These are phyloP conservation scores for Ammodytes marinus DNA, from an alignment of 2,113 vertebrate genomes.

Conservation along the genomic window DNA sequence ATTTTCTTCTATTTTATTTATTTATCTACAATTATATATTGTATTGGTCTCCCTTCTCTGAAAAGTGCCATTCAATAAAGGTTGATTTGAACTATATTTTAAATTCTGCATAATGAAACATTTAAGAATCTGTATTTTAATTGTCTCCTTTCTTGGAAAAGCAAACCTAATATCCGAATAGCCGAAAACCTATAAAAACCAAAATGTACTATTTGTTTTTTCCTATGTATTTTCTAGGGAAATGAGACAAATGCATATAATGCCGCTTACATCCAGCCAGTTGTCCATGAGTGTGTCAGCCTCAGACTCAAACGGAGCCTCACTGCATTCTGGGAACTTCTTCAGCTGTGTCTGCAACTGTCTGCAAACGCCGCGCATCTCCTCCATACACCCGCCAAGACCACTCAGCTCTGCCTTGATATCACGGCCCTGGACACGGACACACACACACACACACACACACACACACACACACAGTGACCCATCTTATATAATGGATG, in stretches of 20 bases:
- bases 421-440: conserved; percentile 84
- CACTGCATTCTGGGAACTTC: conserved; percentile 91
- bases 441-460: not conserved
- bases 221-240: not conserved
- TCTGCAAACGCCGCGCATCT: conserved; percentile 90
- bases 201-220: not conserved
- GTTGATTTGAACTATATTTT: not conserved
- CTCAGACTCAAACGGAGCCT: conserved; percentile 90
- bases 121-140: not conserved
- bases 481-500: no score
- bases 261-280: conserved; percentile 94
- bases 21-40: no score
- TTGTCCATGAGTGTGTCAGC: conserved; percentile 92
- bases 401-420: conserved; percentile 90
- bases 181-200: not conserved
- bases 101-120: not conserved
- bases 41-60: no score
- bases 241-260: not conserved
- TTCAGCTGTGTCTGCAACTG: conserved; percentile 93
- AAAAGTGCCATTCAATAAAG: no score
- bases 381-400: conserved; percentile 87
- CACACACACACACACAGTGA: not conserved
- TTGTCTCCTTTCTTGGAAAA: not conserved
- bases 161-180: not conserved
- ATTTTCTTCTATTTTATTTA: no score